Conservation (phyloP, 2,113 vertebrate genomes). For the Leptobrachium ailaonicum region DNA sequence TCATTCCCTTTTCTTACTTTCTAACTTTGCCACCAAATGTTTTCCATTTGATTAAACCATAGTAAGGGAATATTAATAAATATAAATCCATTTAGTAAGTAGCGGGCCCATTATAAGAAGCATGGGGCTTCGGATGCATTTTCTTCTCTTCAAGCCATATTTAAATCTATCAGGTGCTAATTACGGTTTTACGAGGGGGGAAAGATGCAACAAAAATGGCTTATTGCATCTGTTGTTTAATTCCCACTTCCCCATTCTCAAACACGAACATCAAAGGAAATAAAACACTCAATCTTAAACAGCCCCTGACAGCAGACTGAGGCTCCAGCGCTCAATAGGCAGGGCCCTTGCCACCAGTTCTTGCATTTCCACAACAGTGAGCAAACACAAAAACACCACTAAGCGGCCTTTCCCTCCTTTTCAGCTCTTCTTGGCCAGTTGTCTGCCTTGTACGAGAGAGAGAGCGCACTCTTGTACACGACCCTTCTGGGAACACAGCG, state of each 20-base stretch:
- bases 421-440: constrained; percentile 78
- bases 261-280: constrained; percentile 83
- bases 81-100: too few species aligned
- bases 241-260: constrained; percentile 82
- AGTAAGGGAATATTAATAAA: too few species aligned
- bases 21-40: too few species aligned
- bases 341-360: constrained; percentile 84
- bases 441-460: constrained; percentile 78
- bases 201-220: constrained; percentile 63
- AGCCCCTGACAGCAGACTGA: constrained; percentile 80
- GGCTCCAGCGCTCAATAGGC: constrained; percentile 82
- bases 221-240: constrained; percentile 84
- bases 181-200: constrained; percentile 72
- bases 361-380: constrained; percentile 87
- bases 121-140: constrained; percentile 48
- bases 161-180: constrained; percentile 79
- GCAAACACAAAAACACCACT: constrained; percentile 84
- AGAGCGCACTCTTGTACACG: constrained; percentile 65
- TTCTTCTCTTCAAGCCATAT: constrained; percentile 49
- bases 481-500: constrained; percentile 75
- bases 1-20: too few species aligned
- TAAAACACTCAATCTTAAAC: constrained; percentile 83
- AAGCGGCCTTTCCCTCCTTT: constrained; percentile 78
- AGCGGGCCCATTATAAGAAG: constrained; percentile 52
- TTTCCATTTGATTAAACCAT: too few species aligned